Evolutionary conservation across 1,140 invertebrate species (phyloP), one percentile per base, ranked within the genome.

Genomic region (Thalassaphorura encarpata): DNA sequence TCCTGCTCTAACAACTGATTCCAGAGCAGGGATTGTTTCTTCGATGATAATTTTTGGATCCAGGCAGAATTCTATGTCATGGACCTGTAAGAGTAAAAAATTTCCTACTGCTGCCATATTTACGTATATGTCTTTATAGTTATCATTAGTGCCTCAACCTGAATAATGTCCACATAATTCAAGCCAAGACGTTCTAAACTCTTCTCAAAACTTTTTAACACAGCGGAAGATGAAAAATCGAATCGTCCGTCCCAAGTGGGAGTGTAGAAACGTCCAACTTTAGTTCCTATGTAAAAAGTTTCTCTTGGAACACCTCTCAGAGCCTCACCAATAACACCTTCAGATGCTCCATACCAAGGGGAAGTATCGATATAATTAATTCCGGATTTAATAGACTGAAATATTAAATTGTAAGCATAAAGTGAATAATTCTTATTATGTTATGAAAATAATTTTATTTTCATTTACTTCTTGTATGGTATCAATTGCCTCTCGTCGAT

Each of bases 211-310:
- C 83, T 87, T 42, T 76, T 69, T 6, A 78, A 72, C 0, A 85
- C 85, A 71, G 82, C 83, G 60, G 86, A 78, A 0, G 79, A 74
- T 1, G 84, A 81, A 70, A 92, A 96, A 70, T 97, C 85, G 71
- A 96, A 94, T 83, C 90, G 89, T 47, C 80, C 73, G 29, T 78
- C 75, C 21, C 76, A 78, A 54, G 85, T 77, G 26, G 77, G 71
- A 59, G 84, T 81, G 67, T 92, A 96, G 50, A 60, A 56, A 52
- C 91, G 77, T 1, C 87, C 88, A 33, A 89, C 39, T 77, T 97
- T 97, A n/a, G 89, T 94, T 13, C 81, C 85, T n/a, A 97, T 78
- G 67, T 91, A 93, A 71, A 86, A 96, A 1, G 85, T 76, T 60
- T 84, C 64, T 26, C 93, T 74, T 0, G 91, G 90, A 54, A 94